phyloP scores from a whole-genome alignment of 2,797 vertebrate genomes.

The Acipenser oxyrinchus region DNA sequence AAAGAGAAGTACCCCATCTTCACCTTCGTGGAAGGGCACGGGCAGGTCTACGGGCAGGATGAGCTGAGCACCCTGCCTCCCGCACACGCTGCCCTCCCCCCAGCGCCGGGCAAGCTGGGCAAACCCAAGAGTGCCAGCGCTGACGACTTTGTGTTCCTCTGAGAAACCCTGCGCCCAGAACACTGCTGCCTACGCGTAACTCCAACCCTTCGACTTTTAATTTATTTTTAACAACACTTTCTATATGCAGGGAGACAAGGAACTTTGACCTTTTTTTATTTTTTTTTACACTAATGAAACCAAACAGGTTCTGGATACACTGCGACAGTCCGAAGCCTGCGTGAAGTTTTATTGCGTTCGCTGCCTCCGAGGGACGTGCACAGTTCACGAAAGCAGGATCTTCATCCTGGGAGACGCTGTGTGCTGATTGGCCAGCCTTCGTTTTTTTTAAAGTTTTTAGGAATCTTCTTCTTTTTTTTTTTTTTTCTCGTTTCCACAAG shows the following conservation, averaged over 20 bases:
- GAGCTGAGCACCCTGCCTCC: conserved; percentile 48
- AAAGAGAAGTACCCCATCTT: conserved; percentile 84
- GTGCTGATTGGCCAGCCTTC: no score
- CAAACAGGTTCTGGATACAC: no score
- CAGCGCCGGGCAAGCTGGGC: conserved; percentile 41
- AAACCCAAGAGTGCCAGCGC: conserved; percentile 55
- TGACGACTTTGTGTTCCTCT: conserved; percentile 85
- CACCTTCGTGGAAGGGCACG: conserved; percentile 73
- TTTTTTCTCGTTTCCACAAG: no score
- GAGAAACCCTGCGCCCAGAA: conserved; percentile 18
- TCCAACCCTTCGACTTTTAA: not conserved
- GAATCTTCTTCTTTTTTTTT: no score
- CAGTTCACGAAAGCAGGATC: no score
- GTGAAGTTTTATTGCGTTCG: no score
- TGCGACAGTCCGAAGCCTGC: no score
- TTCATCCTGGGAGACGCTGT: no score
- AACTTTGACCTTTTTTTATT: no score
- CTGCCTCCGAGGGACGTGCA: no score
- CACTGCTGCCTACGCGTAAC: not conserved
- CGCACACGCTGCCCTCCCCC: conserved; percentile 45
- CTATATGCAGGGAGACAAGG: not conserved
- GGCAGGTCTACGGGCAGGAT: conserved; percentile 75
- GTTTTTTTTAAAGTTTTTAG: no score
- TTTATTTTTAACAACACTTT: conserved; percentile 3
- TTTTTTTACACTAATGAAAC: no score